Evolutionary conservation across 2,888 invertebrate species (phyloP), one percentile per base, ranked within the genome.

Genomic region (Tachina grossa): DNA sequence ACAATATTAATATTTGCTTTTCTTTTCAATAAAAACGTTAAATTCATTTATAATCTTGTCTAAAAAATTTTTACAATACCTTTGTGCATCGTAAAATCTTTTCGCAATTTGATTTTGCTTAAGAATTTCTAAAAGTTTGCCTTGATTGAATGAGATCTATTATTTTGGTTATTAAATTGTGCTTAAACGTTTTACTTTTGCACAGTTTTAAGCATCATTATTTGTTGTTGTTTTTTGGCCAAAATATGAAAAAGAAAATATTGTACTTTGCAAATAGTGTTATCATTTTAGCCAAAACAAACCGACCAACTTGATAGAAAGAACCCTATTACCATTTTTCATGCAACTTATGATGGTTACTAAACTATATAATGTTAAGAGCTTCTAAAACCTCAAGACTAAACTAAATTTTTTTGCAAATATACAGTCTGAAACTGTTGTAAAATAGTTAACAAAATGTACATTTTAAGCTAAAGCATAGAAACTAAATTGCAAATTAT

Each of bases 21-120:
- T 66, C 51, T 81, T 85, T 71, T 57, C 77, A 76, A 55, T 63
- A 43, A 59, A 65, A 59, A 65, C 68, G 72, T 61, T 71, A 71
- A 78, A 76, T 85, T 85, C 75, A 71, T 84, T 77, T 72, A 69
- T 72, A 81, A 81, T 77, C 61, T 84, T 81, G 22, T 63, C 57
- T 22, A 84, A 66, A n/a, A 47, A 75, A 87, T 87, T 31, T 91
- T 91, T 90, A 91, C 91, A 89, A 91, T 92, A 91, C 91, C 91
- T 92, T 92, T 91, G 92, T 91, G 91, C 91, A 91, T 91, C 90
- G 89, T 91, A 91, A 92, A 91, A 90, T 89, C 90, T 41, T 41
- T 68, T 68, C 88, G 88, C 51, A 71, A 72, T 65, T 57, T 65
- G 11, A 16, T 75, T 69, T 63, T 39, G 59, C 49, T 71, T 47